Evolutionary conservation across 2,888 invertebrate species (phyloP), one percentile per base, ranked within the genome.

Genomic region (Mesorhabditis spiculigera): DNA sequence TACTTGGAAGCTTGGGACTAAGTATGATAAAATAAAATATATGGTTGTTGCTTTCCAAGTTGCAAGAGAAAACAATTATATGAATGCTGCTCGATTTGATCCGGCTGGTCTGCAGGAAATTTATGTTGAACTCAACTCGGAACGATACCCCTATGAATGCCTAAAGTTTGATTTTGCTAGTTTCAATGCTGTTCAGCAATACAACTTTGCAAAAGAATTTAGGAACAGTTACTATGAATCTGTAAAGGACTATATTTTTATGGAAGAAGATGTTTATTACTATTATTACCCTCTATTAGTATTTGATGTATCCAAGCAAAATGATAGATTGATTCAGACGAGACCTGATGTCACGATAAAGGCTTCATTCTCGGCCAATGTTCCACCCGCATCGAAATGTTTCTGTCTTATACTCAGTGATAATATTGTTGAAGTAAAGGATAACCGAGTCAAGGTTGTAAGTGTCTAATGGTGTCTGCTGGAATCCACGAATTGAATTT

Each of bases 1-100:
- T 70, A 79, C 79, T 68, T 80, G 78, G 79, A 78, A 78, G 45
- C 69, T 78, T 42, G 79, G 77, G 63, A 80, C 79, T 43, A 78
- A 79, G 66, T 80, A 78, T 75, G 78, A 78, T 68, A 78, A 78
- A 65, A 75, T 78, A 73, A 77, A 78, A 67, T 79, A 80, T 61
- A 70, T 78, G 67, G 71, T 78, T 5, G 45, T 78, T 10, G 44
- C 73, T 45, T 77, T 78, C 71, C 78, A 78, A 65, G 63, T 68
- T 72, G 67, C 58, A 65, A 74, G 78, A 74, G 79, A 79, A 63
- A 73, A 78, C 58, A 78, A 77, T 70, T 79, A 75, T 71, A 45
- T 69, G 28, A 77, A 78, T 78, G 75, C 79, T 45, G 73, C 66
- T n/a, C 77, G 69, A 65, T 79, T 78, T 71, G 78, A 78, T 69